Percentiles rank a stretch among this genome's conserved stretches.
phyloP scores from a whole-genome alignment of 2,797 vertebrate genomes.

The Coregonus suidteri region DNA sequence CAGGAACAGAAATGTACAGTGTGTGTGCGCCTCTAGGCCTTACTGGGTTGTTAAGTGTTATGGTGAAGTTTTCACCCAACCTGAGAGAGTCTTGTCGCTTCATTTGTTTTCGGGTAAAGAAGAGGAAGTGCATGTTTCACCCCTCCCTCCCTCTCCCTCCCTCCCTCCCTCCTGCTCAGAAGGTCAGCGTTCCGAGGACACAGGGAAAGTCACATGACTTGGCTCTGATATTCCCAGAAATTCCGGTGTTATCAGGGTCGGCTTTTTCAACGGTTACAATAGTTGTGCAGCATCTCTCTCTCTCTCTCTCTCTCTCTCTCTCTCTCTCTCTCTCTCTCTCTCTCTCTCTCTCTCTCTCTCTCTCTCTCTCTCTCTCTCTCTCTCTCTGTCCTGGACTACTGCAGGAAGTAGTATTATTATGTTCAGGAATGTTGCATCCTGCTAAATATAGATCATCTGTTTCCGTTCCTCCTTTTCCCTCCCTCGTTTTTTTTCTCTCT shows the following conservation, averaged over 20 bases:
- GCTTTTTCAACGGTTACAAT: not conserved
- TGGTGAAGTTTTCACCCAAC: not conserved
- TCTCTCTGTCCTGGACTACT: conserved; percentile 8
- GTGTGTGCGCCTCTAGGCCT: not conserved
- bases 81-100: not conserved
- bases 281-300: not conserved
- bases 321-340: not conserved
- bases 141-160: not conserved
- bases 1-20: no score
- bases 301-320: conserved; percentile 1
- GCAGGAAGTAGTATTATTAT: conserved; percentile 68
- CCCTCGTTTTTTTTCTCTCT: conserved; percentile 45
- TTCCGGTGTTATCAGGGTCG: not conserved
- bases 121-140: not conserved
- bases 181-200: conserved; percentile 57
- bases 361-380: not conserved
- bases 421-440: conserved; percentile 72
- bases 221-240: conserved; percentile 15
- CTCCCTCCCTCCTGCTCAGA: conserved; percentile 38
- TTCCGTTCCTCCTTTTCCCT: conserved; percentile 66
- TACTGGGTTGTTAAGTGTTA: not conserved
- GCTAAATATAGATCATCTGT: conserved; percentile 73
- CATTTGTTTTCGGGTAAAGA: conserved; percentile 4
- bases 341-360: not conserved
- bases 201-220: conserved; percentile 49